Base-by-base conservation (phyloP, 2,113 vertebrate genomes). In the Aleadryas rufinucha region DNA sequence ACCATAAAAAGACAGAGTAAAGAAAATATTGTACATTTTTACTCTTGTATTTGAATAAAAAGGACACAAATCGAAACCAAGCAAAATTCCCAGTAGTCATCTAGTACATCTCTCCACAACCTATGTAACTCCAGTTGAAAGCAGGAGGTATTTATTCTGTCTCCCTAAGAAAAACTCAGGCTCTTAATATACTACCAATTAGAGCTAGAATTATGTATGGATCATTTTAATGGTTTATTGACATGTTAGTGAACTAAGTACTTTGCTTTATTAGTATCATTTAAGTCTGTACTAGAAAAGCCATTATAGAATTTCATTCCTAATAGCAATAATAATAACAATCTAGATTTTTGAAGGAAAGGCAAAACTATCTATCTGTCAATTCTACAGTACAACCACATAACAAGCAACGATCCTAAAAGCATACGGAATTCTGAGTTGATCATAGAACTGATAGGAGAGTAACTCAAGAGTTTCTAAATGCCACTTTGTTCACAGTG, bases 171-270 rank as follows among this genome's bases (percentile, higher is more conserved):
- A 88, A 88, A 78, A 28, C 49, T 81, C 72, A 77, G 35, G 30
- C 31, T 49, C 3, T 78, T 84, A 88, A 91, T 72, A 65, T 6
- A 71, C 42, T 68, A 30, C 39, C 81, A 75, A 47, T 81, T 95
- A 86, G 35, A 71, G 49, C 37, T 71, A 59, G 84, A 80, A 81
- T 78, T 75, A 89, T n/a, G 44, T 89, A 87, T 87, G 47, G 80
- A 89, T 95, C 92, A 68, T 94, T 92, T 87, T 70, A 97, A 84
- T 75, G 86, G 69, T 52, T 95, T 95, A 93, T 90, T 91, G 80
- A 75, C 52, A 44, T 68, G 22, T 44, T 63, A 63, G 52, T 13
- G 21, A 78, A 66, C 60, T 52, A 75, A 89, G 60, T 59, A 74
- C 21, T 42, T 70, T 80, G 71, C 31, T 92, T 92, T 90, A 95